Evolutionary conservation across 2,797 vertebrate genomes (phyloP).

Genomic region (Macrochelys suwanniensis): DNA sequence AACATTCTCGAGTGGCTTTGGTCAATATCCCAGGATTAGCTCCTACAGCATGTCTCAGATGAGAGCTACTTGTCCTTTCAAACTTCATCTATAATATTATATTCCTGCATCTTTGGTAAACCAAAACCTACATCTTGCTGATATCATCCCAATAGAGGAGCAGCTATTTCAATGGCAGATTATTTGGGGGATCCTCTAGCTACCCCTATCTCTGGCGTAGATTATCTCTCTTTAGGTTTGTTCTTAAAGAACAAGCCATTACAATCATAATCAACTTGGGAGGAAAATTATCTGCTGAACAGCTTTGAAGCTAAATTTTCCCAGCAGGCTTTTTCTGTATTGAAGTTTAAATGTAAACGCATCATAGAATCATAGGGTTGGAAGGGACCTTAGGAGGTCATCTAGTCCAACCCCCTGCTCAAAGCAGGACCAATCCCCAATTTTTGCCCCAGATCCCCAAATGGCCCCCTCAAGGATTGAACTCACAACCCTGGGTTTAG

Average conservation of each 20-base stretch:
- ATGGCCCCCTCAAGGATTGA: too few relatives aligned
- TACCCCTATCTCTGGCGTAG: accelerated
- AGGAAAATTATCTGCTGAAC: slow-evolving; percentile 55
- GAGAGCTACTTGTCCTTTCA: neutral
- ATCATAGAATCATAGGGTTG: too few relatives aligned
- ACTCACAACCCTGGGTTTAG: too few relatives aligned
- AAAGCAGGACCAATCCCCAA: too few relatives aligned
- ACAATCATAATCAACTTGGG: slow-evolving; percentile 47
- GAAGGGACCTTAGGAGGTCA: too few relatives aligned
- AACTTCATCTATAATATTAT: neutral
- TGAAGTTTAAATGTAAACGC: slow-evolving; percentile 60
- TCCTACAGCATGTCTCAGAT: neutral
- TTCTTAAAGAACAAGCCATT: slow-evolving; percentile 27
- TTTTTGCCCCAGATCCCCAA: too few relatives aligned
- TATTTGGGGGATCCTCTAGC: neutral
- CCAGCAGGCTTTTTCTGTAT: slow-evolving; percentile 39
- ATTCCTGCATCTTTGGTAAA: neutral
- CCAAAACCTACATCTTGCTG: neutral
- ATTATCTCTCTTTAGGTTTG: neutral
- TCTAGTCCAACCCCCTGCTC: too few relatives aligned
- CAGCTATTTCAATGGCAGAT: neutral
- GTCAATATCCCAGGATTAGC: neutral
- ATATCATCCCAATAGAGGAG: neutral
- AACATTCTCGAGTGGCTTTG: neutral
- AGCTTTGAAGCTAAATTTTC: slow-evolving; percentile 53